phyloP scores from a whole-genome alignment of 2,888 invertebrate genomes.

The Thecocarcelia acutangulata region DNA sequence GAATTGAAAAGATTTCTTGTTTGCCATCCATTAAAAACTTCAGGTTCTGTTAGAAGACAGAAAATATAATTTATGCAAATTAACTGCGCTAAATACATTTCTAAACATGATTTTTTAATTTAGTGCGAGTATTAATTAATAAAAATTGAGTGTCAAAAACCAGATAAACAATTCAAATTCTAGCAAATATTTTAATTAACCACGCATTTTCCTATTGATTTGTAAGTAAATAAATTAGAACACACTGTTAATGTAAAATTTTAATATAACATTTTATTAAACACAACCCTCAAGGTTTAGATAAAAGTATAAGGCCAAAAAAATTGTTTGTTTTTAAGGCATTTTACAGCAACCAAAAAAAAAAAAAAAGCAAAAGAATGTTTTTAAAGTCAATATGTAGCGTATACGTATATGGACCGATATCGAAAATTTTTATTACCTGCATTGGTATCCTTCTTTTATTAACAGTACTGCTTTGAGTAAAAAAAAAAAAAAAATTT shows the following conservation, averaged over 20 bases:
- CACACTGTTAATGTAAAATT: too few species aligned
- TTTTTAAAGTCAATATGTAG: too few species aligned
- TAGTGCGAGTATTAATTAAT: constrained; percentile 9
- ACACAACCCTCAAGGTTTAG: background rate
- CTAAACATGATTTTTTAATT: constrained; percentile 34
- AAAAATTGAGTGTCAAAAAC: constrained; percentile 24
- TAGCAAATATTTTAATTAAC: constrained; percentile 3
- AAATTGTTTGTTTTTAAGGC: too few species aligned
- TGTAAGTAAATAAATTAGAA: too few species aligned
- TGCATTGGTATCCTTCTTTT: too few species aligned
- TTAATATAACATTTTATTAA: background rate
- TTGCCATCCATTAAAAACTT: background rate
- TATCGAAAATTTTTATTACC: too few species aligned
- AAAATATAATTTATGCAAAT: constrained; percentile 3
- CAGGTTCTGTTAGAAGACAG: background rate
- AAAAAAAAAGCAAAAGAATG: too few species aligned
- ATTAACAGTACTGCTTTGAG: too few species aligned
- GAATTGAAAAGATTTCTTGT: constrained; percentile 27
- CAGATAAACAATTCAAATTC: constrained; percentile 1
- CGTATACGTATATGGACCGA: too few species aligned
- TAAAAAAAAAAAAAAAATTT: too few species aligned
- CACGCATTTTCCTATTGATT: background rate
- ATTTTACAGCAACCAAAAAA: too few species aligned
- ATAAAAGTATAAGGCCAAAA: too few species aligned
- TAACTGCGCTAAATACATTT: constrained; percentile 11